Percentiles rank a stretch among this genome's conserved stretches.
phyloP scores from a whole-genome alignment of 2,113 vertebrate species.

The Xiphophorus hellerii region DNA sequence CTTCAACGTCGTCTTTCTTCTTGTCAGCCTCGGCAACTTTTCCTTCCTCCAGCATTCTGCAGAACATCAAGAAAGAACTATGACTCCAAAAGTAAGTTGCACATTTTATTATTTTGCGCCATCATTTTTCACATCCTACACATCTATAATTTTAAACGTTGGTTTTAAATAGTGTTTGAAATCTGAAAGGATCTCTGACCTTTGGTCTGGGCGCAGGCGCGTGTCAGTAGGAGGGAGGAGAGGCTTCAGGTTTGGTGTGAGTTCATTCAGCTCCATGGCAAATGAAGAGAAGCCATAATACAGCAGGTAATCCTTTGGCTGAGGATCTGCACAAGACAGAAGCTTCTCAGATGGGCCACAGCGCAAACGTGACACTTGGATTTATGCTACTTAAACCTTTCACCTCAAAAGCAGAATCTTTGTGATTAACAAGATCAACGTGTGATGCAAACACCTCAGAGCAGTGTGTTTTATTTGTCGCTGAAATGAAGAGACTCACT shows the following conservation, averaged over 20 bases:
- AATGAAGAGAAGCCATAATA: constrained; percentile 92
- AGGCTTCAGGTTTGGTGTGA: constrained; percentile 81
- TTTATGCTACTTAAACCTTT: constrained; percentile 30
- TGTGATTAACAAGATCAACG: background rate
- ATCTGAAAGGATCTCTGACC: constrained; percentile 64
- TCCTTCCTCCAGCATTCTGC: constrained; percentile 90
- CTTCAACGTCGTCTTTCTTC: constrained; percentile 89
- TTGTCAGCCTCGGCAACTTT: constrained; percentile 84
- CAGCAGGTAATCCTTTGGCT: constrained; percentile 84
- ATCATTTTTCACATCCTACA: background rate
- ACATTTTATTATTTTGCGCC: background rate
- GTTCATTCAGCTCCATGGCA: constrained; percentile 92
- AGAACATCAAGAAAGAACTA: background rate
- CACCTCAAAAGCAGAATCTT: background rate
- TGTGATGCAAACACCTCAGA: background rate
- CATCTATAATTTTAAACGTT: too few species aligned
- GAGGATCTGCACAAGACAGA: constrained; percentile 65
- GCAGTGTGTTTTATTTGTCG: background rate
- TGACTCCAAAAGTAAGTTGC: background rate
- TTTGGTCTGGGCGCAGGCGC: constrained; percentile 90
- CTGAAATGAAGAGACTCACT: constrained; percentile 79
- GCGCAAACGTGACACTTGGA: constrained; percentile 37
- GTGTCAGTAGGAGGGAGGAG: constrained; percentile 89
- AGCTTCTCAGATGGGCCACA: constrained; percentile 17
- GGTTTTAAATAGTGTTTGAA: too few species aligned